A percentile compares a stretch with the other conserved stretches of the same genome.
These are phyloP conservation scores for Porites lutea DNA, from an alignment of 64 coral and sea anemone species.

Conservation along the genomic window DNA sequence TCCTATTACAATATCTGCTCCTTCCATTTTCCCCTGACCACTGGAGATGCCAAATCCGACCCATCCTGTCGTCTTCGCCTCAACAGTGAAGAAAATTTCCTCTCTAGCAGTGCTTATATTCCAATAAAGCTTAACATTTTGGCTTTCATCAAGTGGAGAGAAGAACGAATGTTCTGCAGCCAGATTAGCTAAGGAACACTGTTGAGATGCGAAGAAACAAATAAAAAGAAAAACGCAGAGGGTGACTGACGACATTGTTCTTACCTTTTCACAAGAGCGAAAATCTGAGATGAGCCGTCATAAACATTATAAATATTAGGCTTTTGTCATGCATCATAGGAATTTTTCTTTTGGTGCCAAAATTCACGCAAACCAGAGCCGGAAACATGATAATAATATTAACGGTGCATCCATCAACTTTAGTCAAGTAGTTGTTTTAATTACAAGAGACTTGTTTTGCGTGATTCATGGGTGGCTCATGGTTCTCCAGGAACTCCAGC, in stretches of 20 bases:
- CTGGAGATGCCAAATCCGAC: constrained; percentile 55
- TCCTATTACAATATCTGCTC: constrained; percentile 52
- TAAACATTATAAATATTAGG: too few species aligned
- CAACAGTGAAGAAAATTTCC: constrained; percentile 42
- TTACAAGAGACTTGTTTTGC: too few species aligned
- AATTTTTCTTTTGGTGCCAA: too few species aligned
- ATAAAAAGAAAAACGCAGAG: background rate
- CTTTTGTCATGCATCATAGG: too few species aligned
- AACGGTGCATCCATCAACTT: too few species aligned
- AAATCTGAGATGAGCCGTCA: too few species aligned
- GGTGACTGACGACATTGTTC: background rate
- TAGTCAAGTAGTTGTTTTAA: too few species aligned
- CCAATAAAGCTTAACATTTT: constrained; percentile 44
- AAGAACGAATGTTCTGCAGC: constrained; percentile 19
- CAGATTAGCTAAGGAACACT: background rate
- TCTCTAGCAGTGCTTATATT: constrained; percentile 3
- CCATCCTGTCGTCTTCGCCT: constrained; percentile 65
- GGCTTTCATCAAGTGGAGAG: constrained; percentile 30
- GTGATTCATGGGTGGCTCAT: too few species aligned
- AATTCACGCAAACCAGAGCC: too few species aligned
- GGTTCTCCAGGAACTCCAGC: too few species aligned
- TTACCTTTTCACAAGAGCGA: background rate
- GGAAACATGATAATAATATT: too few species aligned
- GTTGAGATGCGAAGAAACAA: background rate
- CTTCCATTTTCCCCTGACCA: constrained; percentile 52